These are phyloP conservation scores for Cecidostiba fungosa DNA, from an alignment of 2,888 invertebrate species.

Conservation along the genomic window DNA sequence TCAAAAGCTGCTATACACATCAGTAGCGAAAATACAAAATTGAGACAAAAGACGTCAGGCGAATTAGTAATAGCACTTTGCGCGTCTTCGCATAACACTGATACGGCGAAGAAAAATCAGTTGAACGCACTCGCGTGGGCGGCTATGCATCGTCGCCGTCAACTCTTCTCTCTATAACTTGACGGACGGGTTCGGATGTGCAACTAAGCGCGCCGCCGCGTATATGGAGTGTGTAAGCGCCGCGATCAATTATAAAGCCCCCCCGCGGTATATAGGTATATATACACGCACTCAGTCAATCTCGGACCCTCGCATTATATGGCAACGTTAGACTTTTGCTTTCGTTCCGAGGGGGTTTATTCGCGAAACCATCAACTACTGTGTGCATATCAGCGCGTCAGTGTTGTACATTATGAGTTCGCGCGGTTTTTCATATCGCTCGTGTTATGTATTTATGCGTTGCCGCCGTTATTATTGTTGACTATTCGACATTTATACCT, in stretches of 20 bases:
- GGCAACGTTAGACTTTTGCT: neutral
- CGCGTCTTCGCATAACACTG: neutral
- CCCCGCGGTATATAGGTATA: conserved; percentile 1
- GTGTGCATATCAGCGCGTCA: no score
- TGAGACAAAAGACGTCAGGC: no score
- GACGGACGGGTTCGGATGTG: neutral
- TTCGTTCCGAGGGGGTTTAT: neutral
- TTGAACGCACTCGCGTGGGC: conserved; percentile 8
- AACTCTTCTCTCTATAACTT: no score
- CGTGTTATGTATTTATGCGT: no score
- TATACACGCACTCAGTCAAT: neutral
- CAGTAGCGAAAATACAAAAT: no score
- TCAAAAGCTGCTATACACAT: no score
- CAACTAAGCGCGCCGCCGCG: neutral
- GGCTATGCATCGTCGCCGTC: neutral
- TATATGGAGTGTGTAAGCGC: neutral
- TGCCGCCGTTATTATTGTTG: no score
- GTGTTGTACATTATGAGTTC: no score
- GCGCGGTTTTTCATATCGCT: no score
- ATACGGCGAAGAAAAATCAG: neutral
- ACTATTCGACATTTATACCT: no score
- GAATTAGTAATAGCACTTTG: no score
- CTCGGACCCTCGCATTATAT: conserved; percentile 27
- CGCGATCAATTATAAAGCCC: conserved; percentile 37
- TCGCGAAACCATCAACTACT: neutral